Percentiles rank a stretch among this genome's conserved stretches.
Evolutionary conservation across 2,113 vertebrate genomes (phyloP).

Genomic region (Marmota flaviventris): DNA sequence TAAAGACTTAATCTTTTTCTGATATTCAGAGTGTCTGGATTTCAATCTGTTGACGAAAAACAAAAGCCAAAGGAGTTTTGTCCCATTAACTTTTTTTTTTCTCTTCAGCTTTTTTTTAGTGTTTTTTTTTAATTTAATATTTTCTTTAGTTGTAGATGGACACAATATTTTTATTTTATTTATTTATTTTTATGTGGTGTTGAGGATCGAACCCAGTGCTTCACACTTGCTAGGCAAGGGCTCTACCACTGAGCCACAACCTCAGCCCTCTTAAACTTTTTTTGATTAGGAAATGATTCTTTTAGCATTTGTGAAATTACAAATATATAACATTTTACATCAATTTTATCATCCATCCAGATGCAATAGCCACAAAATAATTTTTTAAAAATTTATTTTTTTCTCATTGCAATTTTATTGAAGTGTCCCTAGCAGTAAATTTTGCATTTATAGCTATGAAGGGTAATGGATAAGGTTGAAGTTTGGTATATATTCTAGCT

Average conservation of each 20-base stretch:
- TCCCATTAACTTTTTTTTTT: background rate
- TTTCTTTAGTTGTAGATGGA: too few relatives aligned
- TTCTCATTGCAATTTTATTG: background rate
- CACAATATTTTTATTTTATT: too few relatives aligned
- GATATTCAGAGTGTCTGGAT: conserved; percentile 42
- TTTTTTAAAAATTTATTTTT: conserved; percentile 29
- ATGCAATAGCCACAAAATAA: background rate
- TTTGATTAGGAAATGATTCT: background rate
- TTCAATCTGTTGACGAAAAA: background rate
- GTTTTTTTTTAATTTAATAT: too few relatives aligned
- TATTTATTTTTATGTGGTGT: too few relatives aligned
- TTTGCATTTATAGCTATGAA: background rate
- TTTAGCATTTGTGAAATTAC: background rate
- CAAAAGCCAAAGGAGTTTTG: background rate
- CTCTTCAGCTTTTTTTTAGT: background rate
- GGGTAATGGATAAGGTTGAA: too few relatives aligned
- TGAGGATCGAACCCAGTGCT: too few relatives aligned
- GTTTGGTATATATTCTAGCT: background rate
- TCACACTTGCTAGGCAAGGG: too few relatives aligned
- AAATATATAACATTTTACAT: conserved; percentile 8
- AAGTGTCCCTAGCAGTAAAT: background rate
- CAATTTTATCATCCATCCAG: background rate
- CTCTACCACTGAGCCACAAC: too few relatives aligned
- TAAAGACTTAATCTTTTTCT: background rate
- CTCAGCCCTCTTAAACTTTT: background rate